These are phyloP conservation scores for Serinus canaria DNA, from an alignment of 2,113 vertebrate species.

Conservation along the genomic window DNA sequence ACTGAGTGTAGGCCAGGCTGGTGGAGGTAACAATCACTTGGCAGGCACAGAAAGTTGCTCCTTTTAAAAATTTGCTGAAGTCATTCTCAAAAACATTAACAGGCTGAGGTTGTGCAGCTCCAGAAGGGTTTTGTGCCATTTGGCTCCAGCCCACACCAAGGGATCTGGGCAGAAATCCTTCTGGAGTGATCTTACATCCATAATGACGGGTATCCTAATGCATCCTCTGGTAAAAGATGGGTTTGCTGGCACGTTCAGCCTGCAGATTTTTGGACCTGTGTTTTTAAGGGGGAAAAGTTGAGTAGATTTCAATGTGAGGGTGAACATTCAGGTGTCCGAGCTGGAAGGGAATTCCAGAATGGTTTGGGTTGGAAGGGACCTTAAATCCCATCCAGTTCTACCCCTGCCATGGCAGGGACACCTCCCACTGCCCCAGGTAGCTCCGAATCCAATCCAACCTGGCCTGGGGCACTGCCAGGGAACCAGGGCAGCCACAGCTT, in stretches of 20 bases:
- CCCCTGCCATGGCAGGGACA: background rate
- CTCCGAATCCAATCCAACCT: background rate
- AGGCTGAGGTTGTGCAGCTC: background rate
- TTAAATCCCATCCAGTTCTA: background rate
- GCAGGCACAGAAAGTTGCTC: background rate
- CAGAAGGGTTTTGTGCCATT: background rate
- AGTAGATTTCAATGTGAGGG: background rate
- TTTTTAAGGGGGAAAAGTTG: background rate
- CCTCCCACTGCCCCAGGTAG: fast-evolving
- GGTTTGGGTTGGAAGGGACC: background rate
- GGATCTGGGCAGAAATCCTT: background rate
- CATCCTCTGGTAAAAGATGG: background rate
- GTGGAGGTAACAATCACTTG: background rate
- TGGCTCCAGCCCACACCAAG: background rate
- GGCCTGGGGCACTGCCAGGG: background rate
- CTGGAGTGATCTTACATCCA: background rate
- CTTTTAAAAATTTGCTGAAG: background rate
- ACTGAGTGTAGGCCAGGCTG: fast-evolving
- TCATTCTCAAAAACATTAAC: background rate
- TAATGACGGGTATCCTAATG: background rate
- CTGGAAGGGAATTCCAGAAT: background rate
- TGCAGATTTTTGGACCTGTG: background rate
- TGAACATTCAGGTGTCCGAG: background rate
- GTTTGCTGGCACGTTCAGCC: fast-evolving
- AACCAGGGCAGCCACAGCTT: background rate